Evolutionary conservation across 2,113 vertebrate species (phyloP).

Genomic region (Tyrannus savana): DNA sequence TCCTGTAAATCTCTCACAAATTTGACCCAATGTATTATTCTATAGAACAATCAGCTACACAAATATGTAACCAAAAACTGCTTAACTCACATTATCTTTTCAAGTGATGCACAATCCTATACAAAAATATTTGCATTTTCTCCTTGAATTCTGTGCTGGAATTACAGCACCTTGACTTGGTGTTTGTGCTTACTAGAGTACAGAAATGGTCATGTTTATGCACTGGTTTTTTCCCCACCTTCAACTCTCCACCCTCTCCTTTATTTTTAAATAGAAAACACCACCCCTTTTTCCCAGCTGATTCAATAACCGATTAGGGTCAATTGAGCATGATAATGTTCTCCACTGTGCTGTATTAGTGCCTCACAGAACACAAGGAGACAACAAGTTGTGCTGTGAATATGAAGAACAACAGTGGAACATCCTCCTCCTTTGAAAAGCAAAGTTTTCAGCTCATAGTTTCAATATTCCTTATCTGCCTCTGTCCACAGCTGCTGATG

Average conservation of each 20-base stretch:
- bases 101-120: neutral
- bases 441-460: neutral
- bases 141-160: neutral
- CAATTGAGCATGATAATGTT: neutral
- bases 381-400: neutral
- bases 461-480: conserved; percentile 31
- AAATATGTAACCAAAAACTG: neutral
- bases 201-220: neutral
- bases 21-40: neutral
- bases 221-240: neutral
- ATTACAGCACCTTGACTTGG: neutral
- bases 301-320: neutral
- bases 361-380: neutral
- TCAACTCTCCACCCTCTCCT: neutral
- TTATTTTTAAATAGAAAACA: neutral
- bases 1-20: neutral
- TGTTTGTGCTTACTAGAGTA: neutral
- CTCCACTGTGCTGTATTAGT: neutral
- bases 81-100: neutral
- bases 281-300: neutral
- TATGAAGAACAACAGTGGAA: neutral
- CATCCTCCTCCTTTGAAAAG: neutral
- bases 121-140: neutral
- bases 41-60: neutral
- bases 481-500: conserved; percentile 54